Conservation (phyloP, 2,797 vertebrate genomes). For the Notoglanidium macrostoma region DNA sequence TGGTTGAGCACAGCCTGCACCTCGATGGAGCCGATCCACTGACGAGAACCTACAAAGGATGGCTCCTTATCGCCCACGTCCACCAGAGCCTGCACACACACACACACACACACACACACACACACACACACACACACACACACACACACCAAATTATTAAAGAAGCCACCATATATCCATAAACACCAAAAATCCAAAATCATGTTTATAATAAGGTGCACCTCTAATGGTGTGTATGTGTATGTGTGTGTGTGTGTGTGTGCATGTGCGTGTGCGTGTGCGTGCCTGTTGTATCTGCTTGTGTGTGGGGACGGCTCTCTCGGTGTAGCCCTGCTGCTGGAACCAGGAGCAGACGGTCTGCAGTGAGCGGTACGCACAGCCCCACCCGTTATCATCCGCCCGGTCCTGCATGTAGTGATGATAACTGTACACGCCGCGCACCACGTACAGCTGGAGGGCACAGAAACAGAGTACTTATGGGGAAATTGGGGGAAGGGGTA, state of each 20-base stretch:
- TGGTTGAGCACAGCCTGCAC: slow-evolving; percentile 89
- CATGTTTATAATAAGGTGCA: neutral
- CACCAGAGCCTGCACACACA: slow-evolving; percentile 82
- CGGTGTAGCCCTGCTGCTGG: slow-evolving; percentile 87
- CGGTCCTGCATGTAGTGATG: slow-evolving; percentile 97
- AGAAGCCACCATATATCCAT: neutral
- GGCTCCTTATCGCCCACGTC: slow-evolving; percentile 89
- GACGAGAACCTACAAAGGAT: slow-evolving; percentile 86
- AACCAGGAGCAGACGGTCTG: slow-evolving; percentile 99
- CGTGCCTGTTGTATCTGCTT: slow-evolving; percentile 93
- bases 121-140: neutral
- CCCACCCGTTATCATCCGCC: slow-evolving; percentile 92
- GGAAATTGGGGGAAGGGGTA: neutral
- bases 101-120: neutral
- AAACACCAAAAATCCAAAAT: neutral
- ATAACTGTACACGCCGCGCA: slow-evolving; percentile 89
- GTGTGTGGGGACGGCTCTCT: slow-evolving; percentile 84
- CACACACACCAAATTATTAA: neutral
- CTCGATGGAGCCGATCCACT: slow-evolving; percentile 98
- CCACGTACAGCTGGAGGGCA: slow-evolving; percentile 75
- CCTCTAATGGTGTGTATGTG: slow-evolving; percentile 42
- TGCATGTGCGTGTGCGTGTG: slow-evolving; percentile 74
- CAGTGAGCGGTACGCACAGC: slow-evolving; percentile 94
- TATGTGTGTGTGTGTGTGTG: slow-evolving; percentile 30
- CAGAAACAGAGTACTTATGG: neutral